Evolutionary conservation across 2,113 vertebrate species (phyloP).

Genomic region (Ovis aries): DNA sequence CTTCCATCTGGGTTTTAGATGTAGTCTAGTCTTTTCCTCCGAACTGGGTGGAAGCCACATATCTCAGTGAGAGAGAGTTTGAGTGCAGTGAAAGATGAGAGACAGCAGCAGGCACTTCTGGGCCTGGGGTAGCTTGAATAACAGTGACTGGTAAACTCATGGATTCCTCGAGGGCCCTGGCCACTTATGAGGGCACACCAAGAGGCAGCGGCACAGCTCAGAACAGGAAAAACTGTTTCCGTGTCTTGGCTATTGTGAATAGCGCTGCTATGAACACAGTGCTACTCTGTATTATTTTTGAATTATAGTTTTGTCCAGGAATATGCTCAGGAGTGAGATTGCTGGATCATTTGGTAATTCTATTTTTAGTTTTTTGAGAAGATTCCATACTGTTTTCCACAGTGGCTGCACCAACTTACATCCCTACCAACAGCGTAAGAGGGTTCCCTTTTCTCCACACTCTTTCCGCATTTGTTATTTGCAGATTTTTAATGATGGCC

Average conservation of each 20-base stretch:
- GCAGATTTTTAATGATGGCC: neutral
- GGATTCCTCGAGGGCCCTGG: neutral
- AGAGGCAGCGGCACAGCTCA: neutral
- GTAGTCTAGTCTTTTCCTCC: neutral
- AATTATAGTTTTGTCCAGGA: neutral
- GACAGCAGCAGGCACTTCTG: neutral
- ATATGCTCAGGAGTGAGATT: neutral
- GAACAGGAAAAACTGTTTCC: neutral
- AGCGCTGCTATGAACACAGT: neutral
- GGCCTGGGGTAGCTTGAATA: neutral
- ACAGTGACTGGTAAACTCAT: neutral
- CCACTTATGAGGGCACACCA: neutral
- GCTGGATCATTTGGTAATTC: neutral
- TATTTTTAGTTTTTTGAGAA: neutral
- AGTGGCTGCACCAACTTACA: neutral
- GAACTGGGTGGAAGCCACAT: neutral
- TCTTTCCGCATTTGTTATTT: neutral
- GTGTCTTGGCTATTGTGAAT: neutral
- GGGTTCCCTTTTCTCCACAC: neutral
- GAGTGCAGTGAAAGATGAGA: neutral
- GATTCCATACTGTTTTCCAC: neutral
- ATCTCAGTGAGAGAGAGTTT: neutral
- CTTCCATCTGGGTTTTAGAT: neutral
- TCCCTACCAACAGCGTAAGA: neutral
- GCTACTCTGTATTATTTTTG: neutral